Evolutionary conservation across 1,140 invertebrate genomes (phyloP), one percentile per base, ranked within the genome.

Genomic region (Conus betulinus): DNA sequence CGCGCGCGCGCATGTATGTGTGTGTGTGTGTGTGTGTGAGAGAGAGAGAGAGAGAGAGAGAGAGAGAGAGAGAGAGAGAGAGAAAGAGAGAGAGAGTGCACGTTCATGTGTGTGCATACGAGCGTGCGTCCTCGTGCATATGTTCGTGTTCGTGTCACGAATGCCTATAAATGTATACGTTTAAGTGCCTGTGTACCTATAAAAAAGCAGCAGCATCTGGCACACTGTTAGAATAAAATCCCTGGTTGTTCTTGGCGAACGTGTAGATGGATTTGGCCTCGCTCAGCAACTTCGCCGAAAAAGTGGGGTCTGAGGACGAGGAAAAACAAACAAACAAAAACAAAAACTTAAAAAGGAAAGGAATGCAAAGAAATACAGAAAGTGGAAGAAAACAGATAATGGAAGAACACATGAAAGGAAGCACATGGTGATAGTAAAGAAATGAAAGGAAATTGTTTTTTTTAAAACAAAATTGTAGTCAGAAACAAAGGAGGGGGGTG

Each of bases 201-300:
- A 92, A 76, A 84, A 84, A 92, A 5, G 86, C 91, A 0, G 91
- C 89, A 23, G 91, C 90, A 27, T 89, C 88, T 11, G 6, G 55
- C 17, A 91, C 89, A 76, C 89, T 90, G 84, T 86, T 78, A 27
- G 84, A 95, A 91, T 97, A 97, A 20, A 96, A 94, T 0, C 96
- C 96, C 57, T 96, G 93, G 91, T 96, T 95, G 15, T 92, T 92
- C 23, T 95, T 95, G 0, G 96, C 97, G 88, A 97, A 97, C 39
- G 95, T 93, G 92, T 96, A 97, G 17, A 97, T 94, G 87, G 96
- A 93, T 55, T 94, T 95, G 0, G 97, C 96, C 91, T 97, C 96
- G 5, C 89, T 91, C 4, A 97, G 91, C n/a, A 96, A 95, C 57
- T 93, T 89, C 1, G 93, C 91, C 1, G 96, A 95, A 91, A 97